phyloP scores from a whole-genome alignment of 2,797 vertebrate species.

The Eurystomus glaucurus region DNA sequence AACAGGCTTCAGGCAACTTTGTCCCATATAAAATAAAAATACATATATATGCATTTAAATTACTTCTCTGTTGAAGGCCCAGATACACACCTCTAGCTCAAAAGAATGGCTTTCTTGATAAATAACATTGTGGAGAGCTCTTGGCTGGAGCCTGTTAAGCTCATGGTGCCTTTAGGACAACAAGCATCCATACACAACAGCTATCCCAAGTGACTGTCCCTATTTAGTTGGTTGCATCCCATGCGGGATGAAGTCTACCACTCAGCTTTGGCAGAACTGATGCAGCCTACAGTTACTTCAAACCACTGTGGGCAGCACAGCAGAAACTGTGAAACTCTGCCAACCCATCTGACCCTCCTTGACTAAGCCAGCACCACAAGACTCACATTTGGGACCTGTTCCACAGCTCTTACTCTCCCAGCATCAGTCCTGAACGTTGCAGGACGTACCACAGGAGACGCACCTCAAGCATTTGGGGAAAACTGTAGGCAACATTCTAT shows the following conservation, averaged over 20 bases:
- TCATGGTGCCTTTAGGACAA: not conserved
- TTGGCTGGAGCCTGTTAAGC: not conserved
- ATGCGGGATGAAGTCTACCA: not conserved
- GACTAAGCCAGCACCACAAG: not conserved
- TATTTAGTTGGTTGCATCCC: not conserved
- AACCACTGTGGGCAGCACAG: not conserved
- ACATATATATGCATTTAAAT: conserved; percentile 70
- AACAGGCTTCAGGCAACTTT: conserved; percentile 74
- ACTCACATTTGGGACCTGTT: not conserved
- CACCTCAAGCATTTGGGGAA: not conserved
- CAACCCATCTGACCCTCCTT: not conserved
- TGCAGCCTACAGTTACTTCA: not conserved
- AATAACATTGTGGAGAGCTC: not conserved
- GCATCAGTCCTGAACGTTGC: not conserved
- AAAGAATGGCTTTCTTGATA: conserved; percentile 21
- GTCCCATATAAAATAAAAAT: conserved; percentile 45
- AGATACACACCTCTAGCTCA: conserved; percentile 34
- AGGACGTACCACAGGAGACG: not conserved
- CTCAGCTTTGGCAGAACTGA: not conserved
- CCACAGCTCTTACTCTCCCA: not conserved
- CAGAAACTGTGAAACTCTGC: not conserved
- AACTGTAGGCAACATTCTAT: fast-evolving
- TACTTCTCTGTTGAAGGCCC: conserved; percentile 46
- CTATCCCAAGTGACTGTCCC: not conserved
- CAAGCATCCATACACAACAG: not conserved